Conservation (phyloP, 2,888 invertebrate species). For the Melieria omissa region DNA sequence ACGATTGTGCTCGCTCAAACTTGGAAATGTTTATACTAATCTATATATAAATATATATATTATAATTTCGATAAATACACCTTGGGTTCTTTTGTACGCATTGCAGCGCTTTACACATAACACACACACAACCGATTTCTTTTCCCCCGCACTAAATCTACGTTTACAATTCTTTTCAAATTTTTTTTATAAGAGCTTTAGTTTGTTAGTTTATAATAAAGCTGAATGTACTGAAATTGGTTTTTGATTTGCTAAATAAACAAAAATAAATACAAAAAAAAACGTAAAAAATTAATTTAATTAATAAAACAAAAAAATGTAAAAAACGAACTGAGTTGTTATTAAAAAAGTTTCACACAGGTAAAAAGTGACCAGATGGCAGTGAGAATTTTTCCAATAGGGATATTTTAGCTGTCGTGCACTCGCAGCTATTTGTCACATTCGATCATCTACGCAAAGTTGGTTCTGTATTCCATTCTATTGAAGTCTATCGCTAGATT, state of each 20-base stretch:
- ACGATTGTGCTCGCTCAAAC: too few relatives aligned
- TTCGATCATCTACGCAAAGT: too few relatives aligned
- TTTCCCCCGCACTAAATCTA: neutral
- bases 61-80: constrained; percentile 2
- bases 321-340: constrained; percentile 27
- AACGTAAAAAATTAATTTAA: constrained; percentile 37
- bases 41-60: neutral
- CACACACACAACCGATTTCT: too few relatives aligned
- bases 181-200: constrained; percentile 51
- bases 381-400: too few relatives aligned
- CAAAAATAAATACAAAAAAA: constrained; percentile 14
- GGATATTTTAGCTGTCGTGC: too few relatives aligned
- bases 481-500: too few relatives aligned
- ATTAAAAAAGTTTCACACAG: constrained; percentile 4
- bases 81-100: neutral
- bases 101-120: too few relatives aligned
- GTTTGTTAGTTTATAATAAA: constrained; percentile 53
- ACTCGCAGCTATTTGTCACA: too few relatives aligned
- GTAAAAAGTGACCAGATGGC: too few relatives aligned
- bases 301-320: constrained; percentile 26
- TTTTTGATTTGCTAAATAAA: constrained; percentile 59
- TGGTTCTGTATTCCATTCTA: too few relatives aligned
- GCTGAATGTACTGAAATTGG: constrained; percentile 59
- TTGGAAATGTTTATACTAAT: neutral
- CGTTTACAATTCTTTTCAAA: constrained; percentile 10